Evolutionary conservation across 92 coral and sea anemone species (phyloP).

Genomic region (Epizoanthus rinbou): DNA sequence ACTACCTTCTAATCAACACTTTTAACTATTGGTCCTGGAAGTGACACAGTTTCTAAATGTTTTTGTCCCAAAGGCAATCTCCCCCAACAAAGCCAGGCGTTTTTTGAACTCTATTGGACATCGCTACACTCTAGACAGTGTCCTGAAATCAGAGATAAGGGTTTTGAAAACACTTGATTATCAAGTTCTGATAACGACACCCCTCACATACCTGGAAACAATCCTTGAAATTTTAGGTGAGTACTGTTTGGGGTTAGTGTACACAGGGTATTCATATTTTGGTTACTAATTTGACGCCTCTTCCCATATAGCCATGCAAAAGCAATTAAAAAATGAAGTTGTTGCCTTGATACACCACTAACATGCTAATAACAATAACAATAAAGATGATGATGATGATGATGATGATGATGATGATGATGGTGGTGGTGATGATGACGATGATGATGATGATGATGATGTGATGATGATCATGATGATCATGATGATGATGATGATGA

Average conservation of each 20-base stretch:
- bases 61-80: slow-evolving; percentile 60
- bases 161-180: slow-evolving; percentile 88
- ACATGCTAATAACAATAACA: too few species aligned
- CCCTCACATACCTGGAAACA: slow-evolving; percentile 88
- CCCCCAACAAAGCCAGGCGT: slow-evolving; percentile 87
- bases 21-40: too few species aligned
- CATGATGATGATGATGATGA: too few species aligned
- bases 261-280: background rate
- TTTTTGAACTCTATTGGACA: slow-evolving; percentile 90
- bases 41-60: too few species aligned
- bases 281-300: background rate
- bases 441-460: too few species aligned
- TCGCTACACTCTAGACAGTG: slow-evolving; percentile 79
- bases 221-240: slow-evolving; percentile 92
- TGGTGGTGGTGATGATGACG: too few species aligned
- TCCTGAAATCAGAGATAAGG: slow-evolving; percentile 91
- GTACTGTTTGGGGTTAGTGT: slow-evolving; percentile 14
- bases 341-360: too few species aligned
- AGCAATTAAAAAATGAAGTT: too few species aligned
- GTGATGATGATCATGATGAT: too few species aligned
- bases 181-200: slow-evolving; percentile 74
- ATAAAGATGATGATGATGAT: too few species aligned
- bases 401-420: too few species aligned
- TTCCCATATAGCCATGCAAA: background rate
- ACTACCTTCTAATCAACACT: too few species aligned